A percentile compares a stretch with the other conserved stretches of the same genome.
Evolutionary conservation across 1,140 invertebrate genomes (phyloP).

Genomic region (Trichonephila clavata): DNA sequence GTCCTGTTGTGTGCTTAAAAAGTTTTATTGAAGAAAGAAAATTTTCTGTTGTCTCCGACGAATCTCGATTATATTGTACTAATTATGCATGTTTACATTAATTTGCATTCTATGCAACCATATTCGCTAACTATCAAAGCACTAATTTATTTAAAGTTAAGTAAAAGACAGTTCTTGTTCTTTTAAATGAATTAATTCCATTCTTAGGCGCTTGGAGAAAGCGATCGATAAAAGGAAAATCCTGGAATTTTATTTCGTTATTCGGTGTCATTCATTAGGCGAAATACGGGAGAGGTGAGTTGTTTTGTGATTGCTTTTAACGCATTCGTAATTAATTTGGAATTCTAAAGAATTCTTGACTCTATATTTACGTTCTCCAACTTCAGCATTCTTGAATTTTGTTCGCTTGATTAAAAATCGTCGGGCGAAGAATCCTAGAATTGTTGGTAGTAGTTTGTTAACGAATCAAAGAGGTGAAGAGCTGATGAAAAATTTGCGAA

Average conservation of each 20-base stretch:
- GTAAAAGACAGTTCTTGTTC: constrained; percentile 5
- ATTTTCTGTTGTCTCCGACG: no score
- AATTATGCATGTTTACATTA: no score
- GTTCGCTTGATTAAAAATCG: constrained; percentile 57
- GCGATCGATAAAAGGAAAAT: constrained; percentile 33
- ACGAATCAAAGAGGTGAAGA: constrained; percentile 31
- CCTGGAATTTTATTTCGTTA: constrained; percentile 57
- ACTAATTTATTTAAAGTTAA: neutral
- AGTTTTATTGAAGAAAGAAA: no score
- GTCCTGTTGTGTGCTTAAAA: no score
- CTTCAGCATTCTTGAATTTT: constrained; percentile 43
- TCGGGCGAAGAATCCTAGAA: neutral
- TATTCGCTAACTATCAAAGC: neutral
- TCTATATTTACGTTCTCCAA: constrained; percentile 43
- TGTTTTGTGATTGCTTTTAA: constrained; percentile 52
- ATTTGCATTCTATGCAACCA: neutral
- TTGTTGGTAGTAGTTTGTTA: constrained; percentile 51
- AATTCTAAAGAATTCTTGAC: constrained; percentile 47
- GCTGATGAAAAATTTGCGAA: constrained; percentile 12
- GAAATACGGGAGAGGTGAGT: constrained; percentile 38
- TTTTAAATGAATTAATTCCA: neutral
- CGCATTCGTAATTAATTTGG: constrained; percentile 42
- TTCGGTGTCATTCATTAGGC: constrained; percentile 53
- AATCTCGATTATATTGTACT: no score
- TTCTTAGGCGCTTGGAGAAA: neutral